phyloP scores from a whole-genome alignment of 2,113 vertebrate species.

The Eclectus roratus region DNA sequence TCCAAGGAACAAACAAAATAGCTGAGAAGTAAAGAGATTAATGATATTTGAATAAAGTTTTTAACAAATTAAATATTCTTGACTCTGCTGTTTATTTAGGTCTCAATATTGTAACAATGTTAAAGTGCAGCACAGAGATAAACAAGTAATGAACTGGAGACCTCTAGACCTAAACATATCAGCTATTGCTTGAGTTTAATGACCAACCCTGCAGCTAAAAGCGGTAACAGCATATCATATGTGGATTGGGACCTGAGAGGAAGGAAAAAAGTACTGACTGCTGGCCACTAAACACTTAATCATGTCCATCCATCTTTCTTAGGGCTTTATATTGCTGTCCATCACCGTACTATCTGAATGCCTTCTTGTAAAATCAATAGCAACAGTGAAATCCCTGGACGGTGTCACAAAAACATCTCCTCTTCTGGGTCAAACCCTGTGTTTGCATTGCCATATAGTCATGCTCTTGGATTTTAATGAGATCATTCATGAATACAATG shows the following conservation, averaged over 20 bases:
- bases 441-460: not conserved
- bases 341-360: not conserved
- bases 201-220: slow-evolving; percentile 46
- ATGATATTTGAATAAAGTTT: not conserved
- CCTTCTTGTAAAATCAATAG: slow-evolving; percentile 36
- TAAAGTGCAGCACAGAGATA: not conserved
- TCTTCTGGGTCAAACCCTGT: not conserved
- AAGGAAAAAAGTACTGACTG: slow-evolving; percentile 43
- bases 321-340: slow-evolving; percentile 19
- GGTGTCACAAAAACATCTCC: not conserved
- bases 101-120: not conserved
- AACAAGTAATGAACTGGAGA: slow-evolving; percentile 47
- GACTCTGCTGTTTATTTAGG: not conserved
- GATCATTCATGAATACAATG: not conserved
- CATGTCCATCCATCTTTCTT: slow-evolving; percentile 41
- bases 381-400: not conserved
- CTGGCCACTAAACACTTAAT: slow-evolving; percentile 53
- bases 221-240: slow-evolving; percentile 18
- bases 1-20: not conserved
- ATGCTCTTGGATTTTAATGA: not conserved
- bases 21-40: not conserved
- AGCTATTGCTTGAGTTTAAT: slow-evolving; percentile 39
- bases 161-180: slow-evolving; percentile 39
- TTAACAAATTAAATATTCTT: slow-evolving; percentile 2
- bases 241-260: slow-evolving; percentile 32